These are phyloP conservation scores for Melieria crassipennis DNA, from an alignment of 2,888 invertebrate species.

Conservation along the genomic window DNA sequence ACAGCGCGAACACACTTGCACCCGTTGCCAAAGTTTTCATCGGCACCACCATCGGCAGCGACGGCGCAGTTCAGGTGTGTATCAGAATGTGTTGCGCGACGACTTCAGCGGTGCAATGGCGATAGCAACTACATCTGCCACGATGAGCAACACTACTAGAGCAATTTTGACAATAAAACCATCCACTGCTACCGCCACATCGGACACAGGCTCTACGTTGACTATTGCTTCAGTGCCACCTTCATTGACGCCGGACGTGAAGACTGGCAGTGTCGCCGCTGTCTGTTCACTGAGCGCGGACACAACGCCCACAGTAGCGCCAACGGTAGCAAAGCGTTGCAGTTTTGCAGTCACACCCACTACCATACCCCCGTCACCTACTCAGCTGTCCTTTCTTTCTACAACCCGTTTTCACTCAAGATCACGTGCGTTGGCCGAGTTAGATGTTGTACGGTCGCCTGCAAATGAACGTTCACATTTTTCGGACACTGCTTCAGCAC, in stretches of 20 bases:
- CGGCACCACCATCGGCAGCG: constrained; percentile 62
- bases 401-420: constrained; percentile 44
- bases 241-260: constrained; percentile 48
- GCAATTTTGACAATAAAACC: constrained; percentile 17
- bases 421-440: constrained; percentile 34
- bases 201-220: constrained; percentile 49
- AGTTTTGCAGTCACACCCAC: constrained; percentile 60
- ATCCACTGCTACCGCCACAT: constrained; percentile 41
- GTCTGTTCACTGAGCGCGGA: constrained; percentile 48
- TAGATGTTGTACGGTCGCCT: constrained; percentile 41
- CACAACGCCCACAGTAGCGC: constrained; percentile 44
- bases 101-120: constrained; percentile 47
- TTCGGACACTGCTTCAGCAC: constrained; percentile 45
- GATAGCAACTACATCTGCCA: constrained; percentile 45
- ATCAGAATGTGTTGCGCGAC: constrained; percentile 46
- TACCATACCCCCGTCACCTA: constrained; percentile 51
- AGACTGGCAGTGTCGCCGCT: constrained; percentile 32
- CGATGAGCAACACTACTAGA: background rate
- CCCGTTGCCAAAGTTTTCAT: constrained; percentile 64
- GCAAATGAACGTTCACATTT: constrained; percentile 19
- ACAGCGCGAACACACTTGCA: constrained; percentile 54
- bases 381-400: constrained; percentile 42
- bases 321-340: constrained; percentile 51
- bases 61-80: constrained; percentile 57
- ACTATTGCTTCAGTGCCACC: constrained; percentile 54